Evolutionary conservation across 2,797 vertebrate species (phyloP).

Genomic region (Sarcoramphus papa): DNA sequence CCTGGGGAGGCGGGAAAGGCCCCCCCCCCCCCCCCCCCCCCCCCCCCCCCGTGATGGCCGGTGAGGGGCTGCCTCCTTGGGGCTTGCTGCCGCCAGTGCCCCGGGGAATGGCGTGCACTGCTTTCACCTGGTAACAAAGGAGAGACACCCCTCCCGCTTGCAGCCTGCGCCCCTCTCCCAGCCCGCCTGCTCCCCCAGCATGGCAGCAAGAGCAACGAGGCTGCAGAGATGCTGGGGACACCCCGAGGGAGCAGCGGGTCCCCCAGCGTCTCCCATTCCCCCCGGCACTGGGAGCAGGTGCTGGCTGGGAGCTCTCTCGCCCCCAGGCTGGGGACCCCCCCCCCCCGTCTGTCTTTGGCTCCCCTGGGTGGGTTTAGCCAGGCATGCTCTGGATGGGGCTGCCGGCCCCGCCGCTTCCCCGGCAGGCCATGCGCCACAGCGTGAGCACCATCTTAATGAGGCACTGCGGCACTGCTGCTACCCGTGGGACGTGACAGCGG

Average conservation of each 20-base stretch:
- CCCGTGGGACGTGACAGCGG: conserved; percentile 55
- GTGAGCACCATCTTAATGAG: conserved; percentile 19
- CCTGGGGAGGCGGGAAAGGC: background rate
- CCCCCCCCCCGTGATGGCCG: background rate
- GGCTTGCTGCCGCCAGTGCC: background rate
- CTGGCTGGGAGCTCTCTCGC: background rate
- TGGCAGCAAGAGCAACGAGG: background rate
- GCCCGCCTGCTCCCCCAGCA: no score
- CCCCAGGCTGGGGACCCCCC: no score
- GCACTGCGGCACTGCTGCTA: background rate
- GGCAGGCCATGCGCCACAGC: background rate
- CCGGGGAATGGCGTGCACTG: background rate
- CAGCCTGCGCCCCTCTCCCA: background rate
- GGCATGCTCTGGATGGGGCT: background rate
- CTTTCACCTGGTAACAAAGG: background rate
- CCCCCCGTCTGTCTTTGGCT: background rate
- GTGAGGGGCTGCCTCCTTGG: background rate
- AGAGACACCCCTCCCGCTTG: background rate
- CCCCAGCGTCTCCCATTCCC: background rate
- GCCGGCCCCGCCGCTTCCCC: background rate
- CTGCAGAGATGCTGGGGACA: background rate
- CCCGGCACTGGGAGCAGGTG: no score
- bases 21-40: no score
- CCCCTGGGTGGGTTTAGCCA: background rate
- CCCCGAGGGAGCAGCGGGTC: background rate